Base-by-base conservation (phyloP, 2,113 vertebrate genomes). In the Cololabis saira region DNA sequence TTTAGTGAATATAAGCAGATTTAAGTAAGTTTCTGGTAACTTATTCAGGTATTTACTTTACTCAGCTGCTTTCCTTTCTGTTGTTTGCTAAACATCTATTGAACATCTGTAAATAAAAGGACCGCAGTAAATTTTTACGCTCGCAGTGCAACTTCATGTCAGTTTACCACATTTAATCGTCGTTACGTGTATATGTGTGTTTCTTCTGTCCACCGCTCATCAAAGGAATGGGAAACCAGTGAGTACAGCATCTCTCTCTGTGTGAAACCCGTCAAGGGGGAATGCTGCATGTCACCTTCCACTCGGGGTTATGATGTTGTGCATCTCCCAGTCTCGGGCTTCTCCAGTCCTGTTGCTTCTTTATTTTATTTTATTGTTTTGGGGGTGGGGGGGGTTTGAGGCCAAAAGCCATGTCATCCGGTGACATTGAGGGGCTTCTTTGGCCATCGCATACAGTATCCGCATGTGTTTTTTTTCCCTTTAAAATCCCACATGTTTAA, bases 151-250 rank as follows among this genome's bases (percentile, higher is more conserved):
- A 53, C 40, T 16, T 30, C 14, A 12, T 62, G 41, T 66, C 51
- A 49, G 65, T 67, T 52, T 53, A 50, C 83, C 67, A 71, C 44
- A 1, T 76, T 75, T 87, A 87, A 87, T 77, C 59, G 74, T 72
- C 55, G 54, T 51, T 14, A 74, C 76, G 44, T 86, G 74, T 83
- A 22, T 75, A 61, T 69, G 63, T 77, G 75, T 91, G 78, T 93
- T 78, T 93, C 75, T 90, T 92, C 86, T 88, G 88, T 91, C 77
- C 78, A 84, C 84, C 77, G 93, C 87, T 76, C 81, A 71, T 90
- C 89, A 91, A 91, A 94, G 92, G 91, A 88, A 94, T 94, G 93
- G 93, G 93, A 91, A 93, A 93, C 81, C 93, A 94, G 93, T 94
- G 93, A 93, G 93, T 94, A 94, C 82, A 75, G 85, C 43, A 21